Evolutionary conservation across 2,888 invertebrate genomes (phyloP), one percentile per base, ranked within the genome.

Genomic region (Cybosia mesomella): DNA sequence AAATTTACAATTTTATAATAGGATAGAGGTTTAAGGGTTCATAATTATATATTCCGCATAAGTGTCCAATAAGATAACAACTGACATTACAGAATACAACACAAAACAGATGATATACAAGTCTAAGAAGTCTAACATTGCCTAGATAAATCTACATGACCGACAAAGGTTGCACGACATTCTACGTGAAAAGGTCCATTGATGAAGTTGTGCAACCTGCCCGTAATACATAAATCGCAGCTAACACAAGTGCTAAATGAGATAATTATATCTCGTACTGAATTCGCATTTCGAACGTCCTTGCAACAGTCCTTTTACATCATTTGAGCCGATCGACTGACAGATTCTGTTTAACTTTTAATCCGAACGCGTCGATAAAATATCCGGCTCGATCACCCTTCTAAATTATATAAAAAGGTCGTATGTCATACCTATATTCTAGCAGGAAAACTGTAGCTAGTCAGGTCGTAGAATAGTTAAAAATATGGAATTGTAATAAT

Each of bases 301-400:
- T 79, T 80, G 79, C 55, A 32, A 67, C 55, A 70, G 39, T 80
- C 79, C 79, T 78, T 80, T 76, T 79, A 76, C 71, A 67, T 80
- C 81, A 62, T 74, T 80, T 71, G 63, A 55, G 59, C 24, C 61
- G 63, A 64, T 69, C 73, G 70, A 75, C 55, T 53, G 62, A 62
- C 57, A 34, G 22, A 15, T 49, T 43, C 22, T n/a, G 32, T 49
- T 49, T 22, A 34, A 55, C 18, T 64, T 28, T 24, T 55, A 68
- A 77, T 60, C 32, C 22, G 58, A 60, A 49, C 28, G 34, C 43
- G n/a, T 55, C 32, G 55, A 64, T 66, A 32, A 53, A 43, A 54
- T 58, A 58, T 39, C 49, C 55, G 62, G 5, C 32, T 62, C 32
- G 22, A 64, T 54, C 34, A 66, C 55, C 59, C 54, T 68, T 68